Evolutionary conservation across 2,797 vertebrate species (phyloP).

Genomic region (Notamacropus eugenii): DNA sequence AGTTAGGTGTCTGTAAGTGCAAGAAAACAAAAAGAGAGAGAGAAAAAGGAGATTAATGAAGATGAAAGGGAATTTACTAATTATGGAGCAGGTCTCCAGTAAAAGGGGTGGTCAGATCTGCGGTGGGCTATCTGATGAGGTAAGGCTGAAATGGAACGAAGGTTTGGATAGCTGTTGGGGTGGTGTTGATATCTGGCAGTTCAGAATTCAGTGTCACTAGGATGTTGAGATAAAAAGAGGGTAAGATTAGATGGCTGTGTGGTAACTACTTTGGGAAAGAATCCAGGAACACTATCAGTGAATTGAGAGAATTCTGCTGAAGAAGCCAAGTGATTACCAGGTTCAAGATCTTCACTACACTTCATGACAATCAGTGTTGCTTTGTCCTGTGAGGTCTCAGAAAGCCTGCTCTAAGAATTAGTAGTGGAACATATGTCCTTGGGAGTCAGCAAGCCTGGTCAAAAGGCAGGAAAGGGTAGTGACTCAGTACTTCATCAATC

Average conservation of each 20-base stretch:
- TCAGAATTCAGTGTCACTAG: not conserved
- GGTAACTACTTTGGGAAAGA: not conserved
- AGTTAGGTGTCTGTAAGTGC: not conserved
- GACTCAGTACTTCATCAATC: not conserved
- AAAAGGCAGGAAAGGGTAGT: not conserved
- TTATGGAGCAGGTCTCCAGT: not conserved
- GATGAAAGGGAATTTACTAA: not conserved
- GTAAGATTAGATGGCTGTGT: not conserved
- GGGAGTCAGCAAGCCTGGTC: not conserved
- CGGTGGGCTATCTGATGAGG: not conserved
- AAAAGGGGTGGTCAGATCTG: not conserved
- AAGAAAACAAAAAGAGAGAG: not conserved
- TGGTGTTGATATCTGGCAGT: not conserved
- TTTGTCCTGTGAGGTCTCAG: not conserved
- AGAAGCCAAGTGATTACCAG: not conserved
- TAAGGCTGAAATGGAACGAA: not conserved
- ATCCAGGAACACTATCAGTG: not conserved
- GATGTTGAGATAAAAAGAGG: not conserved
- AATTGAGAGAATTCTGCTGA: not conserved
- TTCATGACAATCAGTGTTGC: not conserved
- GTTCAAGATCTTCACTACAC: not conserved
- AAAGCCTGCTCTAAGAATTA: not conserved
- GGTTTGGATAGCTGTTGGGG: not conserved
- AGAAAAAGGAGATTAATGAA: not conserved
- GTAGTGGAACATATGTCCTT: not conserved